A percentile compares a stretch with the other conserved stretches of the same genome.
Conservation (phyloP, 2,888 invertebrate genomes). For the Diarsia dahlii region DNA sequence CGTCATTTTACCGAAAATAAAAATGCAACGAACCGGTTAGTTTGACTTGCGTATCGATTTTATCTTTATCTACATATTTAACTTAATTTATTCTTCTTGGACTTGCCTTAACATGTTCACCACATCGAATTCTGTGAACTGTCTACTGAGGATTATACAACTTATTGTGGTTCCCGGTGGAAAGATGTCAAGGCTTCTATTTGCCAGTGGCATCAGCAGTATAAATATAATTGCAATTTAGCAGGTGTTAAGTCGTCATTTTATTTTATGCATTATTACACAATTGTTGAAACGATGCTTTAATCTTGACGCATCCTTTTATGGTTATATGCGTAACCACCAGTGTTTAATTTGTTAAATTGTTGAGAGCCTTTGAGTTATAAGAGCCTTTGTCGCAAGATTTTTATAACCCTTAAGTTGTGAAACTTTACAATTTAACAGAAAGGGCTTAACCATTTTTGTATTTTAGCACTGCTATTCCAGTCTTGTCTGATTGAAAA, state of each 20-base stretch:
- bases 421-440: slow-evolving; percentile 4
- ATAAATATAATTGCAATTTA: slow-evolving; percentile 68
- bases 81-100: slow-evolving; percentile 35
- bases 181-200: slow-evolving; percentile 77
- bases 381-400: slow-evolving; percentile 28
- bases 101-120: slow-evolving; percentile 47
- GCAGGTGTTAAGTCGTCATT: slow-evolving; percentile 70
- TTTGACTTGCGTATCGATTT: slow-evolving; percentile 30
- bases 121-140: slow-evolving; percentile 59
- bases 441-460: neutral
- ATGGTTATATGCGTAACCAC: slow-evolving; percentile 43
- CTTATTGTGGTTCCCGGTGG: slow-evolving; percentile 62
- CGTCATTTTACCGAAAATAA: slow-evolving; percentile 23
- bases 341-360: slow-evolving; percentile 42
- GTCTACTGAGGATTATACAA: slow-evolving; percentile 51
- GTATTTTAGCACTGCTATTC: slow-evolving; percentile 10
- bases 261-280: slow-evolving; percentile 68
- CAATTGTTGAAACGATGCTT: slow-evolving; percentile 56
- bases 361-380: slow-evolving; percentile 43
- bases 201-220: slow-evolving; percentile 55
- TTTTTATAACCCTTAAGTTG: slow-evolving; percentile 25
- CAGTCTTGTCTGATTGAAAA: slow-evolving; percentile 34
- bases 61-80: slow-evolving; percentile 34
- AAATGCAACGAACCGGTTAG: slow-evolving; percentile 9
- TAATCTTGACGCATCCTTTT: slow-evolving; percentile 59